phyloP scores from a whole-genome alignment of 53 echinoderm and acorn worm species.

The Apostichopus leukothele region DNA sequence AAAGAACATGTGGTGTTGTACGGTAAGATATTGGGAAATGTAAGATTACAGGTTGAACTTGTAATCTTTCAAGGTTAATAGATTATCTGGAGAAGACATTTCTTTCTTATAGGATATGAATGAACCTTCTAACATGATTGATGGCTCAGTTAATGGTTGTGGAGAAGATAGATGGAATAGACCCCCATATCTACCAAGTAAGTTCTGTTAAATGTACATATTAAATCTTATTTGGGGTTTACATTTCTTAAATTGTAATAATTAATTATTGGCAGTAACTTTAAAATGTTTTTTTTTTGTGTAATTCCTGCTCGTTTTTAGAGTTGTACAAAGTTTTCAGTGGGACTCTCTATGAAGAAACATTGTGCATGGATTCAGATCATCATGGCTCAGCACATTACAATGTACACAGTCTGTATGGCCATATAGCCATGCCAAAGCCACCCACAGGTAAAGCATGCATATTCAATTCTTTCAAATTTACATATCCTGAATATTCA shows the following conservation, averaged over 20 bases:
- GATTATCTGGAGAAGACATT: neutral
- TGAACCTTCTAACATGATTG: constrained; percentile 78
- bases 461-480: neutral
- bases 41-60: too few relatives aligned
- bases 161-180: constrained; percentile 53
- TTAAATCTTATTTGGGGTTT: too few relatives aligned
- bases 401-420: constrained; percentile 76
- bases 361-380: constrained; percentile 63
- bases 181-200: constrained; percentile 77
- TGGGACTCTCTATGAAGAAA: constrained; percentile 51
- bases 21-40: too few relatives aligned
- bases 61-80: too few relatives aligned
- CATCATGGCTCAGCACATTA: constrained; percentile 65
- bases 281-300: too few relatives aligned
- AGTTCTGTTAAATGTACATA: constrained; percentile 2
- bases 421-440: constrained; percentile 59
- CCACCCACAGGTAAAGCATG: constrained; percentile 53
- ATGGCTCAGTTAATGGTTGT: constrained; percentile 71
- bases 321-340: constrained; percentile 19
- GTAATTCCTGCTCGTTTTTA: neutral
- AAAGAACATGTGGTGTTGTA: too few relatives aligned
- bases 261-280: too few relatives aligned
- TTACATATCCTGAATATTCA: neutral
- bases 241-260: too few relatives aligned
- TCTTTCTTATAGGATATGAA: constrained; percentile 77